These are phyloP conservation scores for Drosophila pruinosa DNA, from an alignment of 1,140 invertebrate species.

Conservation along the genomic window DNA sequence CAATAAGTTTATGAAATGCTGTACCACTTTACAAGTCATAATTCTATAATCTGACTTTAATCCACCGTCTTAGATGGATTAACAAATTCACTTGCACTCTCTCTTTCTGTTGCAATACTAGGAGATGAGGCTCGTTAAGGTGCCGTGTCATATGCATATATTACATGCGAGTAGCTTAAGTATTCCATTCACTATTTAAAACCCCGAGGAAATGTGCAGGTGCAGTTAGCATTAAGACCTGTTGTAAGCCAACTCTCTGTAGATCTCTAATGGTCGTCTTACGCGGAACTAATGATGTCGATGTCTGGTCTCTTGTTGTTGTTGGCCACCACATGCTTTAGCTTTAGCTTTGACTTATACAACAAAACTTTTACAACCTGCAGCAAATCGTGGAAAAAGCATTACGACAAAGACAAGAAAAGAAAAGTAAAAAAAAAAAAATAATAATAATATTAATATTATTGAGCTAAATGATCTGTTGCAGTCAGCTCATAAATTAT, in stretches of 20 bases:
- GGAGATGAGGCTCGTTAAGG: background rate
- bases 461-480: slow-evolving; percentile 21
- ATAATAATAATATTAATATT: background rate
- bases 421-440: slow-evolving; percentile 21
- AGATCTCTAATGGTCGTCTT: slow-evolving; percentile 19
- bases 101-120: background rate
- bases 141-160: slow-evolving; percentile 1
- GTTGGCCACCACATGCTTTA: slow-evolving; percentile 51
- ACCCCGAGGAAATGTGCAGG: slow-evolving; percentile 19
- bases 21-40: background rate
- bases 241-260: slow-evolving; percentile 14
- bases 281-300: slow-evolving; percentile 70
- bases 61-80: background rate
- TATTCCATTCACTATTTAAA: slow-evolving; percentile 38
- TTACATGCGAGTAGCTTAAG: too few species aligned
- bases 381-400: slow-evolving; percentile 48
- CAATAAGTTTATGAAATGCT: background rate
- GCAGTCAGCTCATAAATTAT: slow-evolving; percentile 55
- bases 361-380: slow-evolving; percentile 64
- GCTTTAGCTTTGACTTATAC: slow-evolving; percentile 45
- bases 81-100: background rate
- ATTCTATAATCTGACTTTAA: background rate
- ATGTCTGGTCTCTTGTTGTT: slow-evolving; percentile 1
- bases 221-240: slow-evolving; percentile 59
- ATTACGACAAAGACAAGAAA: slow-evolving; percentile 58